Conservation (phyloP, 2,888 invertebrate genomes). For the Ichneumon xanthorius region DNA sequence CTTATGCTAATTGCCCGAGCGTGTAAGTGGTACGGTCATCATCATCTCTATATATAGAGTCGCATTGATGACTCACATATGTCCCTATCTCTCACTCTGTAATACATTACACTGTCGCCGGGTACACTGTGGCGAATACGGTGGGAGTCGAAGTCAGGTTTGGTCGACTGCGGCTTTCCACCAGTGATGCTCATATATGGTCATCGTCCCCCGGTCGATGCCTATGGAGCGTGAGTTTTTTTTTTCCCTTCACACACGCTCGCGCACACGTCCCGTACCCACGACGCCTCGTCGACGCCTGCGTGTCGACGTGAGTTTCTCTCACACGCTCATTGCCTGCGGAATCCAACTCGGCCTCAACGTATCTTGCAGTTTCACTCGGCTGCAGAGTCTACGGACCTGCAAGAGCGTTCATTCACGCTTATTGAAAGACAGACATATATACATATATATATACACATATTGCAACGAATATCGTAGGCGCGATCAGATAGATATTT, state of each 20-base stretch:
- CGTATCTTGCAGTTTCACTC: neutral
- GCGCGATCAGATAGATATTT: too few species aligned
- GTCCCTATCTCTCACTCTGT: constrained; percentile 66
- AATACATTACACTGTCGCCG: constrained; percentile 68
- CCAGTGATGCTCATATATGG: constrained; percentile 83
- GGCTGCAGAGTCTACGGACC: constrained; percentile 23
- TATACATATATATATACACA: too few species aligned
- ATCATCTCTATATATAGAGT: constrained; percentile 83
- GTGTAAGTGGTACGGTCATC: constrained; percentile 72
- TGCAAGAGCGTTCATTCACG: constrained; percentile 10
- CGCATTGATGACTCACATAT: constrained; percentile 82
- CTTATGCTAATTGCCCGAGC: constrained; percentile 76
- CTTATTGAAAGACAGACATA: constrained; percentile 8
- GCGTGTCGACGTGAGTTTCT: constrained; percentile 5
- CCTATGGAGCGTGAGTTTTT: neutral
- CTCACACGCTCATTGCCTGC: neutral
- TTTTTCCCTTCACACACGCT: neutral
- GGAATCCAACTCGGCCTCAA: neutral
- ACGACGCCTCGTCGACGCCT: neutral
- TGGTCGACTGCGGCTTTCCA: constrained; percentile 77
- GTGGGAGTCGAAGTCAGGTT: constrained; percentile 71
- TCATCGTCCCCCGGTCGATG: constrained; percentile 65
- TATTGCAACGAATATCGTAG: too few species aligned
- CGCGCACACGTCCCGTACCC: neutral
- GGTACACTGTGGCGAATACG: constrained; percentile 46